Evolutionary conservation across 2,113 vertebrate species (phyloP), one percentile per base, ranked within the genome.

Genomic region (Delphinapterus leucas): DNA sequence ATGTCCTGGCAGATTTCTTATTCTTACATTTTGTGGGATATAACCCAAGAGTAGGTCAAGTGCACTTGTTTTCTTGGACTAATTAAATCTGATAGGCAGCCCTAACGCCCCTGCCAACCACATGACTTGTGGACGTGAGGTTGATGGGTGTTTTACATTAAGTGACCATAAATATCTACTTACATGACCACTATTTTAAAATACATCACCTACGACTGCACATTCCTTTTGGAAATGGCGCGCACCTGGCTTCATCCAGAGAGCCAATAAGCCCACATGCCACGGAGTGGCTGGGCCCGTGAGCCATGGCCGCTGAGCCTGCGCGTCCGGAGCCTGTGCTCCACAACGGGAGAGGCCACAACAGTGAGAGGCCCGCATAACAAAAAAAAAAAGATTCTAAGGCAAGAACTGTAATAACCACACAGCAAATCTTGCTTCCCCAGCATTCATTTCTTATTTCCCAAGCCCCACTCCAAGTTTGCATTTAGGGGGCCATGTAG

Each of bases 151-250:
- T 79, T 88, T 94, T 80, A 88, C 81, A 71, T 97, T 92, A 88
- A 94, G 65, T 74, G 68, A 61, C 13, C 23, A n/a, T 94, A 90
- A 92, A 83, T 90, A 92, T 71, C 90, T 93, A 84, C 86, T 89
- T 65, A n/a, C 25, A 21, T 25, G 60, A 53, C 31, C 23, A 38
- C 33, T 88, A 58, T 68, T 88, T 83, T 79, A 68, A 93, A 96
- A 94, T 93, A 79, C 23, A 63, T 95, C 87, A 79, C 36, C 70
- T 87, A 9, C 1, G 0, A 70, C 36, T 92, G 13, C 36, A n/a
- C 11, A 55, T 93, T 90, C 68, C 10, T 83, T 53, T 81, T 74
- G 33, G 67, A 80, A 58, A 36, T 44, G 31, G n/a, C 70, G 5
- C 21, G 84, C 44, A n/a, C 65, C 65, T 53, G 65, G 20, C 41